A percentile compares a stretch with the other conserved stretches of the same genome.
phyloP scores from a whole-genome alignment of 2,113 vertebrate species.

The Protobothrops mucrosquamatus region DNA sequence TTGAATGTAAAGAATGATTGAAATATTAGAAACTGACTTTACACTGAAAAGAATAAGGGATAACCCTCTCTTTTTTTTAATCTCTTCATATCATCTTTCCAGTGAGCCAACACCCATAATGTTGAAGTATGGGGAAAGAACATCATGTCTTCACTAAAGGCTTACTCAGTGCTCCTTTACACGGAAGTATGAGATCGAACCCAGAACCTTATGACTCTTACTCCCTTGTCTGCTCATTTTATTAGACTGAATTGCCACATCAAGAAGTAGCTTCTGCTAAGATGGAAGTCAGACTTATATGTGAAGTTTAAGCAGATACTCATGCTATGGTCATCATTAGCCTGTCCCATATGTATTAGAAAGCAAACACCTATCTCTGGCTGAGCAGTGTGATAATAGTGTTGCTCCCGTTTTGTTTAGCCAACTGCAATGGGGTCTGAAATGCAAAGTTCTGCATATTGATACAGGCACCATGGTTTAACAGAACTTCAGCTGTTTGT shows the following conservation, averaged over 20 bases:
- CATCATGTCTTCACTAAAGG: not conserved
- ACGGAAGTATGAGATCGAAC: not conserved
- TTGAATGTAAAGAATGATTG: slow-evolving; percentile 27
- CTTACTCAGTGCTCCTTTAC: accelerated
- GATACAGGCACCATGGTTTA: slow-evolving; percentile 65
- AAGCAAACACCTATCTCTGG: slow-evolving; percentile 57
- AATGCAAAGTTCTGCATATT: slow-evolving; percentile 55
- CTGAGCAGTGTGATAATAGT: slow-evolving; percentile 33
- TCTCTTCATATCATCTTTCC: not conserved
- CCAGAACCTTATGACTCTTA: not conserved
- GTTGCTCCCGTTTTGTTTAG: slow-evolving; percentile 14
- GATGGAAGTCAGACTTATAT: not conserved
- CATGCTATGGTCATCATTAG: not conserved
- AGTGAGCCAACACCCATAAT: not conserved
- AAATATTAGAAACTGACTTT: slow-evolving; percentile 53
- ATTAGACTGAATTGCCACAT: not conserved
- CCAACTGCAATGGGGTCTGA: slow-evolving; percentile 44
- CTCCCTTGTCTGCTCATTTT: not conserved
- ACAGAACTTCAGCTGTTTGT: slow-evolving; percentile 73
- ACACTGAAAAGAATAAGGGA: not conserved
- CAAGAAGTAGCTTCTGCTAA: slow-evolving; percentile 11
- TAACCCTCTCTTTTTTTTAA: not conserved
- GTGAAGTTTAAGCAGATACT: not conserved
- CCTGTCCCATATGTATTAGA: slow-evolving; percentile 9
- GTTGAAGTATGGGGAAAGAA: slow-evolving; percentile 7